phyloP scores from a whole-genome alignment of 1,140 invertebrate genomes.

The Caenorhabditis tropicalis region DNA sequence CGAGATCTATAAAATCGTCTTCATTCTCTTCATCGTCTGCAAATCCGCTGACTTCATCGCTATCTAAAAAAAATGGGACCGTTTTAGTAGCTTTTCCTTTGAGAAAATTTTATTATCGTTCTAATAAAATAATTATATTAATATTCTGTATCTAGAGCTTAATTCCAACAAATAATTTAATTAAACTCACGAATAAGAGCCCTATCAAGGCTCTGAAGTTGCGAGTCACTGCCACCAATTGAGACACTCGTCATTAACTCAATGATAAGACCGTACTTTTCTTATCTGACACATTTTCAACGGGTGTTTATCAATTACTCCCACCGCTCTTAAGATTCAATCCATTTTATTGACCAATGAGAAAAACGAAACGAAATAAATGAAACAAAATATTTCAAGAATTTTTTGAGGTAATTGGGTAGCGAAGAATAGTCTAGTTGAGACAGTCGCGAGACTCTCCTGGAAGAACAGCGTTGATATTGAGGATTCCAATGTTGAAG shows the following conservation, averaged over 20 bases:
- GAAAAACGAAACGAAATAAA: background rate
- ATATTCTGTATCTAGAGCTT: too few relatives aligned
- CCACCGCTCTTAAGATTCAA: constrained; percentile 6
- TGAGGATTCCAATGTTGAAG: constrained; percentile 59
- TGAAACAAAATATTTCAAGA: background rate
- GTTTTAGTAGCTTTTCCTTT: too few relatives aligned
- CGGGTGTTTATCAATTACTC: constrained; percentile 36
- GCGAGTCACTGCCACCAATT: constrained; percentile 16
- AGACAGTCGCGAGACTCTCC: constrained; percentile 57
- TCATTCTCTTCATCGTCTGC: background rate
- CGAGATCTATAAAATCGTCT: background rate
- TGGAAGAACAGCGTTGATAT: constrained; percentile 54
- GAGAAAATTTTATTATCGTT: too few relatives aligned
- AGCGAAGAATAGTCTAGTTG: constrained; percentile 24
- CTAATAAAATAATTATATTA: too few relatives aligned
- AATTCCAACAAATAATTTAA: background rate
- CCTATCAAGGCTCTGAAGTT: constrained; percentile 10
- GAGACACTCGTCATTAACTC: constrained; percentile 41
- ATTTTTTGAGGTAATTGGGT: background rate
- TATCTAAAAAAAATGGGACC: background rate
- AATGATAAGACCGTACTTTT: constrained; percentile 22
- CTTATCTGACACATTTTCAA: constrained; percentile 11
- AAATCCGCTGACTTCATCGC: background rate
- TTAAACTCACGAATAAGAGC: constrained; percentile 2
- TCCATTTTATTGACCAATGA: background rate